Percentiles rank a stretch among this genome's conserved stretches.
phyloP scores from a whole-genome alignment of 2,797 vertebrate genomes.

The Epinephelus coioides region DNA sequence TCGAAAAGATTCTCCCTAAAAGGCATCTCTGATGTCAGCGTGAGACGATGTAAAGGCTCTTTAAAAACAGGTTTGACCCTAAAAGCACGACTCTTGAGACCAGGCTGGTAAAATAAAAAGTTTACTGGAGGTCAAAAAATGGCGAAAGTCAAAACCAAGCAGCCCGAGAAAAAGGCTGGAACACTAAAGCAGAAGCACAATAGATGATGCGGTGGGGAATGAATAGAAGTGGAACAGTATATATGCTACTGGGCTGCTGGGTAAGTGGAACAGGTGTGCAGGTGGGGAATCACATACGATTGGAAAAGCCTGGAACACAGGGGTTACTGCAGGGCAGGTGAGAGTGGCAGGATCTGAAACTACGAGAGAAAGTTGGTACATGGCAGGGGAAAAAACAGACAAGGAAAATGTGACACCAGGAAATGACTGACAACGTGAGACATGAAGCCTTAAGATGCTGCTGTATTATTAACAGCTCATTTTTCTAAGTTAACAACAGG shows the following conservation, averaged over 20 bases:
- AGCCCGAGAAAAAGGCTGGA: background rate
- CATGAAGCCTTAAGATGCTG: background rate
- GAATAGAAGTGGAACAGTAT: background rate
- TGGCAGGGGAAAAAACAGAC: background rate
- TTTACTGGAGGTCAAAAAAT: background rate
- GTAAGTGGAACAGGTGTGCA: background rate
- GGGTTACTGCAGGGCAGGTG: background rate
- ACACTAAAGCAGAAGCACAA: background rate
- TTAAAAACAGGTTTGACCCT: conserved; percentile 19
- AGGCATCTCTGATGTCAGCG: conserved; percentile 19
- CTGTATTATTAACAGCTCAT: conserved; percentile 3
- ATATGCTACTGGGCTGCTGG: background rate
- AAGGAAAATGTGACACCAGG: background rate
- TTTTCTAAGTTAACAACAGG: background rate
- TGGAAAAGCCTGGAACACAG: background rate
- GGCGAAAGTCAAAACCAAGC: background rate
- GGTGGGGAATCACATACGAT: background rate
- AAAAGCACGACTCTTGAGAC: conserved; percentile 7
- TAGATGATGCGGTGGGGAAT: background rate
- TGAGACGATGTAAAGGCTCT: conserved; percentile 13
- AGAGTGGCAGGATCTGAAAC: background rate
- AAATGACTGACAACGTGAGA: background rate
- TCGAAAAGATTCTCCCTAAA: conserved; percentile 15
- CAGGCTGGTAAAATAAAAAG: background rate
- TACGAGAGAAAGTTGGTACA: background rate